Conservation (phyloP, 2,113 vertebrate species). For the Saccopteryx bilineata region DNA sequence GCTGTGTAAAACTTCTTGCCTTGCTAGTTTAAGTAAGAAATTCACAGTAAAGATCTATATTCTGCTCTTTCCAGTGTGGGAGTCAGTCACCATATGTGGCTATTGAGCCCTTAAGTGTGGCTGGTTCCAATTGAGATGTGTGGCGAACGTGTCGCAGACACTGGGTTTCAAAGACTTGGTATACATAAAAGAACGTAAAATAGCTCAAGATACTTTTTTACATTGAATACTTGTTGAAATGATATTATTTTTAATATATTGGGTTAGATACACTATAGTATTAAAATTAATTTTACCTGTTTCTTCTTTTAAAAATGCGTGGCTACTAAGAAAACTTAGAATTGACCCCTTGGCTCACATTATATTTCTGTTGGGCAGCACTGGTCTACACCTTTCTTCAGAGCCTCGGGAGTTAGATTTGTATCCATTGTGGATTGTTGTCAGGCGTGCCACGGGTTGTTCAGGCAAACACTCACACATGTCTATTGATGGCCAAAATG, state of each 20-base stretch:
- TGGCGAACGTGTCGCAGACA: neutral
- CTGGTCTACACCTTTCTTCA: neutral
- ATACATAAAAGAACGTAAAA: neutral
- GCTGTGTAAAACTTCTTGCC: neutral
- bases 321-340: neutral
- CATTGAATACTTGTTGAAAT: neutral
- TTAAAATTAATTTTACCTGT: constrained; percentile 29
- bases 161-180: neutral
- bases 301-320: neutral
- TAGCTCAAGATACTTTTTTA: neutral
- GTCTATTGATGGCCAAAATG: neutral
- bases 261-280: neutral
- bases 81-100: neutral
- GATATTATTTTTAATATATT: neutral
- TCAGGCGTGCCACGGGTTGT: neutral
- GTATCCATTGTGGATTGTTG: neutral
- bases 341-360: neutral
- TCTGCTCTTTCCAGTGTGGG: neutral
- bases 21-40: neutral
- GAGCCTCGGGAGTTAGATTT: neutral
- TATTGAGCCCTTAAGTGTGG: neutral
- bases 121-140: neutral
- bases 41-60: neutral
- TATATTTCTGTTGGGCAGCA: neutral
- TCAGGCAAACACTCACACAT: neutral